Evolutionary conservation across 1,140 invertebrate genomes (phyloP), one percentile per base, ranked within the genome.

Genomic region (Lordiphosa collinella): DNA sequence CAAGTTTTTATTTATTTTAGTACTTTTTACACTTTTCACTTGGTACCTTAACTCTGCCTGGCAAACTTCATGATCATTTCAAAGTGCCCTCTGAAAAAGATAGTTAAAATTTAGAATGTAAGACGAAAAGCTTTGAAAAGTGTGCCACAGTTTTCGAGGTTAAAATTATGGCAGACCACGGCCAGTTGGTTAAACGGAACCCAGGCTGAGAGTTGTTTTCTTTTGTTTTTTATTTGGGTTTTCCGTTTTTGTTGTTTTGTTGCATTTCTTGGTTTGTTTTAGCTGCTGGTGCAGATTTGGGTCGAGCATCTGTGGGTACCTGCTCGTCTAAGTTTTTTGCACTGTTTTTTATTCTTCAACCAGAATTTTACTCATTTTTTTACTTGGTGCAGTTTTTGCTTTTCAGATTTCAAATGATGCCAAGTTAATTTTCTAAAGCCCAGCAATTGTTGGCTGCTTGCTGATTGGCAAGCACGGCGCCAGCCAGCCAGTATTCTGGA

Each of bases 241-340:
- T 22, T 13, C 6, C 5, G 22, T 54, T 38, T 43, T 43, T 54
- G 41, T 44, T 25, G 13, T 32, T 43, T 53, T 43, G 25, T 80
- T 74, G 70, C 66, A 70, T 72, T 84, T 75, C 63, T 68, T 67
- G 52, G 25, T n/a, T 35, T 38, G 16, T 12, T 43, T 44, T 41
- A 29, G 7, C 49, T 34, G 16, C 22, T 49, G 11, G 11, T 25
- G 37, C 53, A 46, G 54, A 63, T 68, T 68, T 68, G 49, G 65
- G 65, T 68, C 65, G 65, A 68, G 65, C 47, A 68, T 50, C 49
- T 56, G 59, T 22, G 18, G 18, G 4, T 22, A 29, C 25, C 25
- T 29, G 25, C 7, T 29, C 25, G 25, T 29, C 25, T 29, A 29
- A 29, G 25, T 29, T 29, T 29, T 29, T 7, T 29, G 25, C 25